A percentile compares a stretch with the other conserved stretches of the same genome.
phyloP scores from a whole-genome alignment of 2,113 vertebrate species.

The Promerops cafer region DNA sequence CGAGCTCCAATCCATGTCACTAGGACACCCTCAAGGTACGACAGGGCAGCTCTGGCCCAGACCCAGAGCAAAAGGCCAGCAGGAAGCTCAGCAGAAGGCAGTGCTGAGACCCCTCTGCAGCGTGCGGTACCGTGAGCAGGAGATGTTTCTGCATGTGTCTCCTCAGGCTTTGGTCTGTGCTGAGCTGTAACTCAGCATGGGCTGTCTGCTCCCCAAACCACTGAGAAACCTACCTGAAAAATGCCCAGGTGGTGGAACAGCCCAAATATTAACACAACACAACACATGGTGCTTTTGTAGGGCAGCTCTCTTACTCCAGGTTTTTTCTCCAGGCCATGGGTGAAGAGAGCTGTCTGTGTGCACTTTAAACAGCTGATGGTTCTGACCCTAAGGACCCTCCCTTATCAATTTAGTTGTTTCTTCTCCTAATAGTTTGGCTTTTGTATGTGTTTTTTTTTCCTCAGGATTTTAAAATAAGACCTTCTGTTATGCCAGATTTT shows the following conservation, averaged over 20 bases:
- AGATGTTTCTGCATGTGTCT: neutral
- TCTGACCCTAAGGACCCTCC: neutral
- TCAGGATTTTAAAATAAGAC: conserved; percentile 20
- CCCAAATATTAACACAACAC: neutral
- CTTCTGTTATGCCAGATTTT: neutral
- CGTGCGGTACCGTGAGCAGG: neutral
- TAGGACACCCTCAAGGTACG: conserved; percentile 63
- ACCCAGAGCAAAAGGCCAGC: neutral
- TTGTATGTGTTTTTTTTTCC: neutral
- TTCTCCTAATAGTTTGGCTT: neutral
- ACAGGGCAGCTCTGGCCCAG: neutral
- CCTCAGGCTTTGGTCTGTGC: neutral
- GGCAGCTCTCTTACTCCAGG: neutral
- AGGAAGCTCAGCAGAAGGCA: neutral
- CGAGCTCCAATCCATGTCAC: neutral
- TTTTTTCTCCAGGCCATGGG: neutral
- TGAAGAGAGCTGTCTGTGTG: neutral
- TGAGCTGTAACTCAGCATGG: neutral
- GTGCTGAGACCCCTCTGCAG: neutral
- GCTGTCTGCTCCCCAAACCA: neutral
- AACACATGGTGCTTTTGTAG: conserved; percentile 48
- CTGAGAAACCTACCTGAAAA: neutral
- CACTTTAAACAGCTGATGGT: conserved; percentile 35
- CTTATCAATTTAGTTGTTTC: neutral
- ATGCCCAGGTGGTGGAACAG: neutral